phyloP scores from a whole-genome alignment of 92 coral and sea anemone species.

The Heliopora coerulea region DNA sequence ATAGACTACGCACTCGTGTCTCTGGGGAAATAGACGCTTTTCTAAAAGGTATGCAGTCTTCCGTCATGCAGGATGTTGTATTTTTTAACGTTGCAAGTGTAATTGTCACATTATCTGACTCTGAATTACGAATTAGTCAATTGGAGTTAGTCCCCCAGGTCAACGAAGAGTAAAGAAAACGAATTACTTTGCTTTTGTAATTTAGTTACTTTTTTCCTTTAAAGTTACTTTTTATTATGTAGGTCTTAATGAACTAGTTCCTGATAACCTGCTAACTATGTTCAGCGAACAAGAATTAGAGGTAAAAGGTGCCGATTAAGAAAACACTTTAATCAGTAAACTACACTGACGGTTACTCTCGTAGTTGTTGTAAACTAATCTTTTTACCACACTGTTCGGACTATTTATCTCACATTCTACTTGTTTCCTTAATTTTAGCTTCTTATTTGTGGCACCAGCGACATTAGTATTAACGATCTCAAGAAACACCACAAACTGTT shows the following conservation, averaged over 20 bases:
- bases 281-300: conserved; percentile 97
- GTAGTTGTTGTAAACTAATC: not conserved
- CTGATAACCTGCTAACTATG: conserved; percentile 83
- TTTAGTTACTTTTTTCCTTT: too few relatives aligned
- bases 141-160: too few relatives aligned
- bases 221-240: not conserved
- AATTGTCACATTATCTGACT: too few relatives aligned
- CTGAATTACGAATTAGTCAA: too few relatives aligned
- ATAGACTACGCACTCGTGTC: conserved; percentile 65
- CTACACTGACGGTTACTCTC: not conserved
- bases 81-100: too few relatives aligned
- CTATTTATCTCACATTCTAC: too few relatives aligned
- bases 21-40: conserved; percentile 79
- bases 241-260: conserved; percentile 93
- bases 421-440: conserved; percentile 50
- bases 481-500: conserved; percentile 61
- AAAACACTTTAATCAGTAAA: too few relatives aligned
- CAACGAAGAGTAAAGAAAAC: too few relatives aligned
- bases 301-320: conserved; percentile 61
- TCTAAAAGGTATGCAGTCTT: conserved; percentile 71
- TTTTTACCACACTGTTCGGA: not conserved
- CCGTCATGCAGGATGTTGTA: too few relatives aligned
- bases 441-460: conserved; percentile 94
- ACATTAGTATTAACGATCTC: conserved; percentile 82
- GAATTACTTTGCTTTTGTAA: too few relatives aligned